phyloP scores from a whole-genome alignment of 1,140 invertebrate genomes.

The Trachelipus rathkii region DNA sequence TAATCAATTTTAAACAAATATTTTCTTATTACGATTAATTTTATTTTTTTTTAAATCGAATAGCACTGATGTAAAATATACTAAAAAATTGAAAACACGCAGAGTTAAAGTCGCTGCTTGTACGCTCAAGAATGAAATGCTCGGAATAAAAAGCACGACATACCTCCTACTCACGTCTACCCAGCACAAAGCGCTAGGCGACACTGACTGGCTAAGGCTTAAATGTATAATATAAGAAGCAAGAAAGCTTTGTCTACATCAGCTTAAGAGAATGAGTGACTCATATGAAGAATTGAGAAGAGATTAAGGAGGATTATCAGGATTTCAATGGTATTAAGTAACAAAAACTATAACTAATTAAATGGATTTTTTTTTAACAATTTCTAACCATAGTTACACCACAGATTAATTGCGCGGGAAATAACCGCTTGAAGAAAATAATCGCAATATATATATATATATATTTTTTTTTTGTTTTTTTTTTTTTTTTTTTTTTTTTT shows the following conservation, averaged over 20 bases:
- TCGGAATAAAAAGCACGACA: not conserved
- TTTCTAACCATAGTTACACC: no score
- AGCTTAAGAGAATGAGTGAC: not conserved
- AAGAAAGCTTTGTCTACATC: slow-evolving; percentile 12
- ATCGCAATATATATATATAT: no score
- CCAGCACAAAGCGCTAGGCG: slow-evolving; percentile 3
- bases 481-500: no score
- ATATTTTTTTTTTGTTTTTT: no score
- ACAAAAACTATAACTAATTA: not conserved
- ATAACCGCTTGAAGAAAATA: no score
- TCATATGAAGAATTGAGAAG: slow-evolving; percentile 2
- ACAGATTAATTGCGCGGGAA: no score
- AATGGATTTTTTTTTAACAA: no score
- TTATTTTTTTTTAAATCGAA: not conserved
- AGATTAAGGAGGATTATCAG: not conserved
- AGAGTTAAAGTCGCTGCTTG: not conserved
- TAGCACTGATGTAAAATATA: not conserved
- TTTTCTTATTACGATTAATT: not conserved
- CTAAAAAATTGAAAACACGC: not conserved
- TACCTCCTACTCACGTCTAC: not conserved
- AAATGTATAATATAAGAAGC: not conserved
- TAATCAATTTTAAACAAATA: not conserved
- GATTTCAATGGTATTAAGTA: not conserved
- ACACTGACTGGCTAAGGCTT: not conserved
- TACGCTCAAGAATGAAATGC: not conserved